These are phyloP conservation scores for Lepidurus apus DNA, from an alignment of 1,140 invertebrate species.

Conservation along the genomic window DNA sequence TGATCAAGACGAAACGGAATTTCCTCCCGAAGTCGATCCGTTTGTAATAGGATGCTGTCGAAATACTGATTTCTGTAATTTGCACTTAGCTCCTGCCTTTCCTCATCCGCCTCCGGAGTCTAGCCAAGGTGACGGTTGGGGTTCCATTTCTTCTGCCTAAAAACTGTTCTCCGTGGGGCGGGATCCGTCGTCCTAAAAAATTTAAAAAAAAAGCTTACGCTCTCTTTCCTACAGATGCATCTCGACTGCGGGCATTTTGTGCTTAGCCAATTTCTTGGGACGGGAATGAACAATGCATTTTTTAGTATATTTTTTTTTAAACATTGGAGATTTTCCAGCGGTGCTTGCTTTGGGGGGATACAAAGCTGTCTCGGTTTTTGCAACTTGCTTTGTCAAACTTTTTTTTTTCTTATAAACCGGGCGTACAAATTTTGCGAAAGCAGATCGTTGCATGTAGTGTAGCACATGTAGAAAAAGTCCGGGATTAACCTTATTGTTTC, in stretches of 20 bases:
- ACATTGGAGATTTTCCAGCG: no score
- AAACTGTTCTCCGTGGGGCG: neutral
- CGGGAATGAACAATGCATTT: no score
- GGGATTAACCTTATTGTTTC: neutral
- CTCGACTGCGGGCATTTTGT: no score
- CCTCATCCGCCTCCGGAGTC: constrained; percentile 20
- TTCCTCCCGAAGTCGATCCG: constrained; percentile 40
- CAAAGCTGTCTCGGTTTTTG: no score
- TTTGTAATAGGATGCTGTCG: constrained; percentile 52
- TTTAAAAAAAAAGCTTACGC: no score
- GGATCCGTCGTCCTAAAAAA: neutral
- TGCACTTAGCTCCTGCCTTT: constrained; percentile 39
- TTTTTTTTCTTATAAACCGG: no score
- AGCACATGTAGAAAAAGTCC: neutral
- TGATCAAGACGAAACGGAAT: neutral
- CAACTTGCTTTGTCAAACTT: no score
- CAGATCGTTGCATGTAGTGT: neutral
- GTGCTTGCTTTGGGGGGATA: no score
- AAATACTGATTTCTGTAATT: constrained; percentile 62
- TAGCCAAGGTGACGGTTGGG: neutral
- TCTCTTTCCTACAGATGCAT: no score
- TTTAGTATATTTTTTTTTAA: no score
- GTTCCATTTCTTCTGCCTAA: constrained; percentile 2
- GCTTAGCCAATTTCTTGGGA: no score
- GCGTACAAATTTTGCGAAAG: no score